Evolutionary conservation across 2,113 vertebrate species (phyloP), one percentile per base, ranked within the genome.

Genomic region (Henicopernis longicauda): DNA sequence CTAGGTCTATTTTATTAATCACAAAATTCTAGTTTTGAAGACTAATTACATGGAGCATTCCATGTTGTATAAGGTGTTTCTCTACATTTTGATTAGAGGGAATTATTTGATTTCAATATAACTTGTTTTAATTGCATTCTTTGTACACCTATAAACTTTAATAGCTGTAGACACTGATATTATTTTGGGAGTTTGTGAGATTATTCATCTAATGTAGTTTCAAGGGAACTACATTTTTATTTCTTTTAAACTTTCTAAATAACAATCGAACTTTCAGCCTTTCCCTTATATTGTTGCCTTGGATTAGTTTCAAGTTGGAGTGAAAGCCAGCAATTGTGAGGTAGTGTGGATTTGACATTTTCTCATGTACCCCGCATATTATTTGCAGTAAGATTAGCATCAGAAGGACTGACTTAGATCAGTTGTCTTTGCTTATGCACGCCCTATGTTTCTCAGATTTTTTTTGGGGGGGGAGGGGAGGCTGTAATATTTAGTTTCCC

Each of bases 361-460:
- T 97, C 93, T 87, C 83, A 69, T 96, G 93, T 96, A 96, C 65
- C 89, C 71, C 4, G 15, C 82, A 83, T 95, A 97, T 93, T 96
- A 88, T 96, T 96, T 95, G 83, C 92, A 94, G 90, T 71, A 83
- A 97, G 93, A 97, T 97, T 96, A 95, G 84, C 90, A 96, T 94
- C 85, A 82, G 82, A 82, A 95, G 79, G 47, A 69, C 65, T 93
- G 86, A 74, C 63, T 93, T 87, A 86, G 90, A 97, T 93, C 92
- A 61, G 69, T 96, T 91, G 80, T 91, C 95, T 78, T 87, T 90
- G 73, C 88, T 89, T 95, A 71, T 80, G 71, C 52, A 36, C 2
- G 3, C 50, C 11, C 61, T 61, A 20, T 61, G 66, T 94, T 89
- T 74, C 80, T 86, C 69, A 69, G 45, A 25, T 66, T 29, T 50